Base-by-base conservation (phyloP, 2,888 invertebrate species). In the Pharmacophagus antenor region DNA sequence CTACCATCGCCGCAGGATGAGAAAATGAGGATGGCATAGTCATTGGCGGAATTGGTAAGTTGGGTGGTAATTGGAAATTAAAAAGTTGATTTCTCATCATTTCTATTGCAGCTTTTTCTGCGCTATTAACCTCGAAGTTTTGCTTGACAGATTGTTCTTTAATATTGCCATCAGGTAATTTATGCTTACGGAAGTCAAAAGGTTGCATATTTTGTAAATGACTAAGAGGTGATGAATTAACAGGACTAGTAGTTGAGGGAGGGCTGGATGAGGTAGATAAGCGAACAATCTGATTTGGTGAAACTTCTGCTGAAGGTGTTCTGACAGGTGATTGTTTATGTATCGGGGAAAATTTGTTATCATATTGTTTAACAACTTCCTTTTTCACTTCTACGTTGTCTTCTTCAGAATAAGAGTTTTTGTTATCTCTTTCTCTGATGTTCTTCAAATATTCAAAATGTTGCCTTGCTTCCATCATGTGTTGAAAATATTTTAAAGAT, bases 201-300 rank as follows among this genome's bases (percentile, higher is more conserved):
- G 98, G 98, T 77, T 98, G 98, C 98, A 98, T 98, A 73, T 95
- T 98, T 86, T 98, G 97, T 51, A 98, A 91, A 72, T 96, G 94
- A 82, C 95, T 97, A 65, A 98, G 89, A 2, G 98, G 98, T 10
- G 96, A 95, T 27, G 93, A 92, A 66, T 93, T 92, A 23, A 93
- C 80, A 47, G 94, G 93, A 85, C 94, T 94, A 74, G 93, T 91
- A 51, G 81, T 77, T 37, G 88, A 89, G 10, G 82, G 68, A 51
- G 88, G 89, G 69, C 89, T 90, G 62, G 89, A 89, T 76, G 90
- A 88, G 77, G 88, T 85, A 80, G 89, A 90, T 67, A 84, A 67
- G 31, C 81, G 83, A 51, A 83, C 73, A 63, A 84, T 88, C 57
- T 79, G 82, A 64, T 79, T 85, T 7, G 90, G 88, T 8, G 89